Evolutionary conservation across 2,113 vertebrate genomes (phyloP), one percentile per base, ranked within the genome.

Genomic region (Tinamus guttatus): DNA sequence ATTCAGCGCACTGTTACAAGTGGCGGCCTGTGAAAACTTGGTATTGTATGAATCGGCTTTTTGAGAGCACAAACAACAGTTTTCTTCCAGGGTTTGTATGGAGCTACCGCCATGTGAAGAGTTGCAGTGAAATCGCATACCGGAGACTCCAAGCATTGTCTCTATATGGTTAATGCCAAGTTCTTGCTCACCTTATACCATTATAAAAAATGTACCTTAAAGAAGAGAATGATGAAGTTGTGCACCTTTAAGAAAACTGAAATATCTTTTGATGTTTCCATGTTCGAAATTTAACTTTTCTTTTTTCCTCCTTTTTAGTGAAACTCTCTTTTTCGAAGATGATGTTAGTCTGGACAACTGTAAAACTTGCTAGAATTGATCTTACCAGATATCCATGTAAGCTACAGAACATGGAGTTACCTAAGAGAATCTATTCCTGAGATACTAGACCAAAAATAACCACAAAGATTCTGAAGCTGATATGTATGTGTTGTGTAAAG

Each of bases 1-100:
- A 96, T 93, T 96, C 73, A 96, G 45, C 45, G 93, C 32, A 8
- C 17, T 13, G 81, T 91, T 90, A 52, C 38, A 34, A 54, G 45
- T 2, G 3, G 13, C 49, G 67, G 17, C 67, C 24, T 38, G 38
- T 71, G 58, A 81, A 73, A 91, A 51, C 10, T 64, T 40, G 74
- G 67, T 56, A 19, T 2, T 7, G 65, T 45, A 40, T 76, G 76
- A 90, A 90, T 84, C 64, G 41, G 11, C 54, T 78, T 13, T 86
- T 47, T 51, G 79, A 75, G 45, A 81, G 41, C 45, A 93, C 54
- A 54, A 91, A 9, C 56, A 58, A 34, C 5, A 14, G 19, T 10
- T 56, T 36, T 51, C 30, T 17, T 43, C 73, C 38, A 84, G 5
- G 7, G 47, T 18, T 36, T 19, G 18, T 51, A 5, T 47, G 1